Conservation (phyloP, 2,888 invertebrate genomes). For the Drosophila mettleri region DNA sequence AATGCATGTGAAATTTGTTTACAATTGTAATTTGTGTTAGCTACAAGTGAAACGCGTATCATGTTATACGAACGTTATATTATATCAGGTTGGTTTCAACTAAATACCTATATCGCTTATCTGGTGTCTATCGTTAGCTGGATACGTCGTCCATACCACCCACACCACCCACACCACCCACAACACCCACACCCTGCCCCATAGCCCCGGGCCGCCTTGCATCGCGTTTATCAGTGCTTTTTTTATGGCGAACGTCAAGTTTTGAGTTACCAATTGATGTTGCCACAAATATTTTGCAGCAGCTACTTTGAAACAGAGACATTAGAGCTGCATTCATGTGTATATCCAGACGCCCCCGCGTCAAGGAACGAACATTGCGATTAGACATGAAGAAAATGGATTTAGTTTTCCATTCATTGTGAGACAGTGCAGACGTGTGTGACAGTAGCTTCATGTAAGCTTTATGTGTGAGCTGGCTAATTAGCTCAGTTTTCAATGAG, state of each 20-base stretch:
- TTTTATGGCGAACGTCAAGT: conserved; percentile 40
- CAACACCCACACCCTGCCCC: too few species aligned
- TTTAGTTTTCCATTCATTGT: conserved; percentile 36
- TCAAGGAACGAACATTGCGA: conserved; percentile 2
- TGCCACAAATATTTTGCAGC: conserved; percentile 44
- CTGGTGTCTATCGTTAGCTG: conserved; percentile 27
- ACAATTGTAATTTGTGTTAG: conserved; percentile 59
- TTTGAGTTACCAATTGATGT: conserved; percentile 50
- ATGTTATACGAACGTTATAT: conserved; percentile 84
- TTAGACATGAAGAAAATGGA: conserved; percentile 6
- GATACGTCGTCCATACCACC: conserved; percentile 19
- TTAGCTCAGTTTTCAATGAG: not conserved
- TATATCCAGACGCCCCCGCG: not conserved
- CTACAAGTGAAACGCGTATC: conserved; percentile 38
- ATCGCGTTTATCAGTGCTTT: conserved; percentile 42
- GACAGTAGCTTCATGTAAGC: not conserved
- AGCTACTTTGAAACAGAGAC: conserved; percentile 37
- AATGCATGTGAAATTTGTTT: conserved; percentile 23
- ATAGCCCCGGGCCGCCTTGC: not conserved
- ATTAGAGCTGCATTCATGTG: conserved; percentile 14
- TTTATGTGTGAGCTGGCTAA: conserved; percentile 5
- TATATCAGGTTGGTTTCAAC: conserved; percentile 82
- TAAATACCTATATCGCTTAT: conserved; percentile 9
- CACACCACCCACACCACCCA: not conserved
- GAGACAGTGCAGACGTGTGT: conserved; percentile 48